Conservation (phyloP, 1,140 invertebrate species). For the Drosophila pseudoobscura region DNA sequence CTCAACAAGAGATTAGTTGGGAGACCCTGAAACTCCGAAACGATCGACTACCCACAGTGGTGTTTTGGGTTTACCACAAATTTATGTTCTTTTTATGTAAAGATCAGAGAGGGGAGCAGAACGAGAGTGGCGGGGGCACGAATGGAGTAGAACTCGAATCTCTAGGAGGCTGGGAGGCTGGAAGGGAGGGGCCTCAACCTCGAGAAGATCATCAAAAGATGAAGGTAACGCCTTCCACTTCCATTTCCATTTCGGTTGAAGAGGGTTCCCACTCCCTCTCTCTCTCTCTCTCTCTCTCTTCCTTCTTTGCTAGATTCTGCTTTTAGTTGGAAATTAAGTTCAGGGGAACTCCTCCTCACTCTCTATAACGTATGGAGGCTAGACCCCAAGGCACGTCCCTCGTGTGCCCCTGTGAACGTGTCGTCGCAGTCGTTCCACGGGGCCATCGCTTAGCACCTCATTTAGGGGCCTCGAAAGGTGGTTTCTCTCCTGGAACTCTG, state of each 20-base stretch:
- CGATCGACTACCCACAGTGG: slow-evolving; percentile 17
- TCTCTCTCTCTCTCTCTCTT: no score
- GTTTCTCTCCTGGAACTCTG: slow-evolving; percentile 20
- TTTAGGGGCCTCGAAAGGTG: slow-evolving; percentile 26
- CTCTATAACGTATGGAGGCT: not conserved
- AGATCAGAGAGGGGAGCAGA: no score
- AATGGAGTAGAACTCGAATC: not conserved
- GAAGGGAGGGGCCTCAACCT: not conserved
- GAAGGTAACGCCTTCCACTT: slow-evolving; percentile 4
- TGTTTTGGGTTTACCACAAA: not conserved
- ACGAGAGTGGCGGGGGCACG: not conserved
- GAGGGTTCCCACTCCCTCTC: not conserved
- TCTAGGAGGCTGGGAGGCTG: no score
- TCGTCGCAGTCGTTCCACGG: not conserved
- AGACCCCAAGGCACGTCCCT: slow-evolving; percentile 18
- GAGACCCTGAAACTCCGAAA: slow-evolving; percentile 6
- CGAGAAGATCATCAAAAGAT: slow-evolving; percentile 12
- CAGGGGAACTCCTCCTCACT: slow-evolving; percentile 25
- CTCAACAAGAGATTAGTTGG: not conserved
- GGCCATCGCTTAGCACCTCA: slow-evolving; percentile 63
- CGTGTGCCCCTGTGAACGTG: slow-evolving; percentile 22
- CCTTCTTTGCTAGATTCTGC: not conserved
- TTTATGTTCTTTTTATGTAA: slow-evolving; percentile 30
- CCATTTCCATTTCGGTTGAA: not conserved
- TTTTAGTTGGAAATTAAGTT: slow-evolving; percentile 61